These are phyloP conservation scores for Hemibagrus wyckioides DNA, from an alignment of 2,113 vertebrate species.

Conservation along the genomic window DNA sequence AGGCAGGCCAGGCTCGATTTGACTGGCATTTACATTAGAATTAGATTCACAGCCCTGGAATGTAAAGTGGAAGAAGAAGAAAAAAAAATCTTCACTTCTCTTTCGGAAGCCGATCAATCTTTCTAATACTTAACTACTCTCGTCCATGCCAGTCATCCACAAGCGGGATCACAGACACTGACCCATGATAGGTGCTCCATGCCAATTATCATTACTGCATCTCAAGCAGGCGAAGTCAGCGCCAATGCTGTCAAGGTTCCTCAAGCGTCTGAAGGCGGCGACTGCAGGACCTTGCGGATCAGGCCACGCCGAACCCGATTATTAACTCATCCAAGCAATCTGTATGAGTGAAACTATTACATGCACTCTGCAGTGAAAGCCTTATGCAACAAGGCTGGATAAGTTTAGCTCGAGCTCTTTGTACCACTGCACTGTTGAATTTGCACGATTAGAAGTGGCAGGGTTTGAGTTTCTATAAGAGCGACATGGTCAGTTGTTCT, in stretches of 20 bases:
- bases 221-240: slow-evolving; percentile 22
- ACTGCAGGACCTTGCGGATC: slow-evolving; percentile 1
- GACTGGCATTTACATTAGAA: slow-evolving; percentile 69
- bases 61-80: slow-evolving; percentile 26
- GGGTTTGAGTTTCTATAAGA: too few relatives aligned
- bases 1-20: slow-evolving; percentile 45
- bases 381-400: background rate
- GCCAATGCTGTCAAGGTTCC: background rate
- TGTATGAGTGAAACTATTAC: slow-evolving; percentile 1
- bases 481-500: background rate
- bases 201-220: slow-evolving; percentile 44
- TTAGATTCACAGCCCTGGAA: slow-evolving; percentile 53
- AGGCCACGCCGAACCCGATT: background rate
- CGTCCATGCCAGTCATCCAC: slow-evolving; percentile 34
- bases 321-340: slow-evolving; percentile 13
- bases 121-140: slow-evolving; percentile 21
- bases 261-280: background rate
- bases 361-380: background rate
- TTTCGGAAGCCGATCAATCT: slow-evolving; percentile 51
- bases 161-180: slow-evolving; percentile 22
- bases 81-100: slow-evolving; percentile 28
- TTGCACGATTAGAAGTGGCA: background rate
- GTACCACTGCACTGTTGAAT: background rate
- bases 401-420: slow-evolving; percentile 18
- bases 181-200: slow-evolving; percentile 39